Evolutionary conservation across 2,797 vertebrate species (phyloP).

Genomic region (Leuciscus waleckii): DNA sequence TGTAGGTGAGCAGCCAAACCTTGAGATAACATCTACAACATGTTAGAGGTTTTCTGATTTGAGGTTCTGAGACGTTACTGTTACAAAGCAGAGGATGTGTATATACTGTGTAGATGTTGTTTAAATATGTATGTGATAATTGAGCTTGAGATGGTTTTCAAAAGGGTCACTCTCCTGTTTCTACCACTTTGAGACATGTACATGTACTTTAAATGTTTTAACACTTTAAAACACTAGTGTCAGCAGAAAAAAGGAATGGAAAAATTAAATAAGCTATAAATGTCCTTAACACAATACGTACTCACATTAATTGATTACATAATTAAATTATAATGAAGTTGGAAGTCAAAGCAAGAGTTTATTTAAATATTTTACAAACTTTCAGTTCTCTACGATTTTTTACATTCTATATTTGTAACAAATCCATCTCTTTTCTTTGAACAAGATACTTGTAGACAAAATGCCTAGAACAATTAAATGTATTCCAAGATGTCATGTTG

Average conservation of each 20-base stretch:
- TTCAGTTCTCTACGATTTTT: background rate
- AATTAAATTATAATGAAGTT: background rate
- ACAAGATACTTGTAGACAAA: constrained; percentile 53
- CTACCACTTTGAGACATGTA: constrained; percentile 36
- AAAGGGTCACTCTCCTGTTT: constrained; percentile 63
- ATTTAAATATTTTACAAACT: background rate
- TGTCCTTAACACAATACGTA: background rate
- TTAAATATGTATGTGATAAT: constrained; percentile 64
- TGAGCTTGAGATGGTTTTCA: constrained; percentile 47
- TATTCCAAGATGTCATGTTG: background rate
- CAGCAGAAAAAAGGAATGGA: background rate
- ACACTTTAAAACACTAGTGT: background rate
- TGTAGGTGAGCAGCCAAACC: constrained; percentile 54
- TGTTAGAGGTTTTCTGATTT: constrained; percentile 54
- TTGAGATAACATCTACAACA: background rate
- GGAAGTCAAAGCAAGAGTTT: background rate
- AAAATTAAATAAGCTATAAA: background rate
- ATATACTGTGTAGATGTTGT: constrained; percentile 46
- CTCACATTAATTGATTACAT: background rate
- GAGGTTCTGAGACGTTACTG: constrained; percentile 62
- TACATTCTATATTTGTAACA: background rate
- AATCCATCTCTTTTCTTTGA: constrained; percentile 56
- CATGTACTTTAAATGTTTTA: constrained; percentile 32
- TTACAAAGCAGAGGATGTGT: constrained; percentile 61
- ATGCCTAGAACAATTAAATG: background rate